Base-by-base conservation (phyloP, 2,113 vertebrate species). In the Pedionomus torquatus region DNA sequence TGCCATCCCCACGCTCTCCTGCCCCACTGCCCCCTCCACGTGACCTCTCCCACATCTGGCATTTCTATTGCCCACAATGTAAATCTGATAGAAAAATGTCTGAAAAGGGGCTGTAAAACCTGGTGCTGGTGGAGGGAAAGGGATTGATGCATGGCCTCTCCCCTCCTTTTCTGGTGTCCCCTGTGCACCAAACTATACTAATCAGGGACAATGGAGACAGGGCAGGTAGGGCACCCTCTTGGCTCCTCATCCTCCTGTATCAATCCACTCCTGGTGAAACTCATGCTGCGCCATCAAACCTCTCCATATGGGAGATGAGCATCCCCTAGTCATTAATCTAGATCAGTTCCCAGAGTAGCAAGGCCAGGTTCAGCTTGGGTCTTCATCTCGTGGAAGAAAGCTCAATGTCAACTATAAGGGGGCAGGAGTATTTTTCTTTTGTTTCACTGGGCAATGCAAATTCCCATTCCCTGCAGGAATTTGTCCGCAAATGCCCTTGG, bases 351-450 rank as follows among this genome's bases (percentile, higher is more conserved):
- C 64, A 43, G 31, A 78, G 24, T 4, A 95, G 25, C 33, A 46
- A 66, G 37, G 18, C 31, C 80, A 79, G 52, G 48, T 90, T 55
- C 24, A 21, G 61, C 90, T 63, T 19, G 28, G 20, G 33, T 25
- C 55, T 70, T 80, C 26, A 46, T 35, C 80, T 96, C n/a, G 2
- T 11, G 51, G n/a, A 28, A 41, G 25, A 77, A 96, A 81, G 5
- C n/a, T 58, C 33, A 28, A 4, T 28, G 28, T 57, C 52, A 66
- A 11, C 61, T 35, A 0, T 35, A n/a, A 48, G 7, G 0, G 3
- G 2, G 6, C 5, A 46, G 58, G 10, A 54, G 16, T 43, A 41
- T n/a, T 74, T 37, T 78, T 30, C 46, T 28, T 55, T 55, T 66
- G 6, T 74, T 84, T 76, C 76, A 44, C 43, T 13, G 21, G 33